Evolutionary conservation across 2,797 vertebrate genomes (phyloP).

Genomic region (Manis pentadactyla): DNA sequence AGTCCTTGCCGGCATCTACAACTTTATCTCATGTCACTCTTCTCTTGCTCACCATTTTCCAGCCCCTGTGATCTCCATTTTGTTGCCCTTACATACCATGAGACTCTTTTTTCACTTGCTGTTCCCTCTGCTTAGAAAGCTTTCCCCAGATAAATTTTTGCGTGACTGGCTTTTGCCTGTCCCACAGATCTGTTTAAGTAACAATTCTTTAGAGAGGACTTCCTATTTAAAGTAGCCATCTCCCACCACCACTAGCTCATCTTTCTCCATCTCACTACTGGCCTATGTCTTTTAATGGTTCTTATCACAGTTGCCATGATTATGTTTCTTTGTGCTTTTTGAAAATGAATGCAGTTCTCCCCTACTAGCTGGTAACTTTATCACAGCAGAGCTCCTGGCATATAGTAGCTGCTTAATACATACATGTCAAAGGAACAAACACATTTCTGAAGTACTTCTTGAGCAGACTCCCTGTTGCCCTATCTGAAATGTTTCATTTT

Average conservation of each 20-base stretch:
- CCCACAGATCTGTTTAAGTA: background rate
- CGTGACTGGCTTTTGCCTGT: background rate
- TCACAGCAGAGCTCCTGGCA: background rate
- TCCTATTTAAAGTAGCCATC: background rate
- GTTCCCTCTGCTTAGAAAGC: background rate
- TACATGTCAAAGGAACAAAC: background rate
- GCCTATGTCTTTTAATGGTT: background rate
- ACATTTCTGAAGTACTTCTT: conserved; percentile 6
- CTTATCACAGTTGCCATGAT: background rate
- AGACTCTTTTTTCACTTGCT: background rate
- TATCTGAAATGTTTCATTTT: conserved; percentile 46
- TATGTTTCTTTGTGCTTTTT: background rate
- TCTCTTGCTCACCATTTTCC: background rate
- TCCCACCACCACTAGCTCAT: background rate
- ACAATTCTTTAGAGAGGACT: background rate
- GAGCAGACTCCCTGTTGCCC: background rate
- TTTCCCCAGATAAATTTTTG: background rate
- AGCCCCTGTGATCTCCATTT: background rate
- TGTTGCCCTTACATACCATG: background rate
- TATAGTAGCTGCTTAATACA: background rate
- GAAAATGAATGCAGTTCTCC: background rate
- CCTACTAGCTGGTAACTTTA: background rate
- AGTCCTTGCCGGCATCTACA: background rate
- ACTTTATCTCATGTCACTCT: background rate
- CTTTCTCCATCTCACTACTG: background rate